Evolutionary conservation across 2,888 invertebrate genomes (phyloP).

Genomic region (Drosophila koepferae): DNA sequence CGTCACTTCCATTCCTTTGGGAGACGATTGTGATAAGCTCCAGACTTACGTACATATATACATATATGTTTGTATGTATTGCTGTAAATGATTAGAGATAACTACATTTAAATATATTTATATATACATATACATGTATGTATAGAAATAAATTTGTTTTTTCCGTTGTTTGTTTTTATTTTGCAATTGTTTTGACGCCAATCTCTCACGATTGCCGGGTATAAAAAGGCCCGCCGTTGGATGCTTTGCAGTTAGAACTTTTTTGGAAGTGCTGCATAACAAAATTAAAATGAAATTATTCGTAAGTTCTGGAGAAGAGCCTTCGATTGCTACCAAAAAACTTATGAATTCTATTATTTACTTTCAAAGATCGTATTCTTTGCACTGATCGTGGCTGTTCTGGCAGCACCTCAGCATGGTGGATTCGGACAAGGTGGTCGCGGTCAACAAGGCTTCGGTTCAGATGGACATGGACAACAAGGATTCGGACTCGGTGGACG

Average conservation of each 20-base stretch:
- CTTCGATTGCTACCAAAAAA: neutral
- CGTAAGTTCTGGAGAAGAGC: conserved; percentile 44
- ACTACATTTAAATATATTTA: neutral
- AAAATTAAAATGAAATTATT: conserved; percentile 66
- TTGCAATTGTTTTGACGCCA: conserved; percentile 1
- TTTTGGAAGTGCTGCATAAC: conserved; percentile 28
- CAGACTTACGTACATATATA: neutral
- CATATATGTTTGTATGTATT: neutral
- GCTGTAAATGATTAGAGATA: conserved; percentile 2
- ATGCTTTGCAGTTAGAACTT: conserved; percentile 39
- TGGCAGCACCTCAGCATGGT: conserved; percentile 38
- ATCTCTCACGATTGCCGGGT: conserved; percentile 20
- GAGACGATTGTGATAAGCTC: conserved; percentile 1
- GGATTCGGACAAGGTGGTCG: conserved; percentile 17
- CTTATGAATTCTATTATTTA: neutral
- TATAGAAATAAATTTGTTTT: conserved; percentile 22
- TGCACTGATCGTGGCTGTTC: conserved; percentile 63
- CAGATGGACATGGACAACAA: conserved; percentile 36
- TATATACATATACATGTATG: neutral
- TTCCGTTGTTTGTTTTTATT: conserved; percentile 35
- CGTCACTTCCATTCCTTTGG: neutral
- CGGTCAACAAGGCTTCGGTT: conserved; percentile 35
- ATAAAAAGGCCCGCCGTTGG: conserved; percentile 43
- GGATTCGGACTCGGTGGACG: conserved; percentile 45
- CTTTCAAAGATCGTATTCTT: conserved; percentile 58